Percentiles rank a stretch among this genome's conserved stretches.
These are phyloP conservation scores for Thunnus thynnus DNA, from an alignment of 2,113 vertebrate genomes.

Conservation along the genomic window DNA sequence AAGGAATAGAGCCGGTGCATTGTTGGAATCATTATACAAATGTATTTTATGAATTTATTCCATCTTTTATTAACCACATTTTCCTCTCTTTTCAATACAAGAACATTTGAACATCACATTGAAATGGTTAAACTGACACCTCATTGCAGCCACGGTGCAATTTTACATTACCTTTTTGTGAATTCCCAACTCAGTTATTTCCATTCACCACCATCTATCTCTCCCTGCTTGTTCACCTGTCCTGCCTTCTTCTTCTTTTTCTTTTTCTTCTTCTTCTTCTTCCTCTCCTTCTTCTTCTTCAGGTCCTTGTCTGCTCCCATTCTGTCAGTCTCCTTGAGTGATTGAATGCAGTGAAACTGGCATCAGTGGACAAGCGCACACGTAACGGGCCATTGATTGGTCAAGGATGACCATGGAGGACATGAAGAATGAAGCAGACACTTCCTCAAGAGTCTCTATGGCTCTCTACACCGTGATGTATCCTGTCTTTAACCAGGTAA, in stretches of 20 bases:
- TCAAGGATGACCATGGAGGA: slow-evolving; percentile 97
- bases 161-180: neutral
- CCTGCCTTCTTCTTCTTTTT: neutral
- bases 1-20: neutral
- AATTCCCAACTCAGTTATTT: neutral
- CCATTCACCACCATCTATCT: slow-evolving; percentile 8
- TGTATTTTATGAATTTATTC: neutral
- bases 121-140: neutral
- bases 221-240: slow-evolving; percentile 24
- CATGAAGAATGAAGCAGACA: slow-evolving; percentile 96
- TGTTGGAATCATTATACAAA: neutral
- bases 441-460: slow-evolving; percentile 94
- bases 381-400: slow-evolving; percentile 43
- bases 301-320: slow-evolving; percentile 42
- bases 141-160: neutral
- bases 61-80: neutral
- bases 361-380: slow-evolving; percentile 40
- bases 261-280: slow-evolving; percentile 7
- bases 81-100: neutral
- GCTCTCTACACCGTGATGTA: slow-evolving; percentile 95
- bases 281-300: slow-evolving; percentile 6
- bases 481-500: slow-evolving; percentile 96
- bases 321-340: slow-evolving; percentile 48
- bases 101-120: neutral
- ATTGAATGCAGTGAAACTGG: slow-evolving; percentile 53